A percentile compares a stretch with the other conserved stretches of the same genome.
Evolutionary conservation across 2,888 invertebrate genomes (phyloP).

Genomic region (Neoitamus cyanurus): DNA sequence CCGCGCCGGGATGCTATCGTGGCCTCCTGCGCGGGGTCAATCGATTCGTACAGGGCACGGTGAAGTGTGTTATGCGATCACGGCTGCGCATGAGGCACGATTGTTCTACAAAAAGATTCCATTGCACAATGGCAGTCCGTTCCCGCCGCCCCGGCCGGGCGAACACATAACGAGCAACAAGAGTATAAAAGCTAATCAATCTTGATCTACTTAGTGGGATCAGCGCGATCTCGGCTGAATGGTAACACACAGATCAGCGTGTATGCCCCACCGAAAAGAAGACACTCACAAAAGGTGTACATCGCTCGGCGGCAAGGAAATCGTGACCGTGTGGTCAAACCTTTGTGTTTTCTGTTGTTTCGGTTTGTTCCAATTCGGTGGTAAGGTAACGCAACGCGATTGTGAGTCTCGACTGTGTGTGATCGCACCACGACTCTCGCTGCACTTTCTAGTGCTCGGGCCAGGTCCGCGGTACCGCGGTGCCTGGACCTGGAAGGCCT

Average conservation of each 20-base stretch:
- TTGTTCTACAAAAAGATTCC: constrained; percentile 31
- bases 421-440: not conserved
- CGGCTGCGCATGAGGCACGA: constrained; percentile 45
- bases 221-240: constrained; percentile 49
- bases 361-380: constrained; percentile 45
- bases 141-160: not conserved
- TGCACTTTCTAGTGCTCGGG: constrained; percentile 2
- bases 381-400: constrained; percentile 36
- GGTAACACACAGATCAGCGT: constrained; percentile 36
- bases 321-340: constrained; percentile 53
- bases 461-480: not conserved
- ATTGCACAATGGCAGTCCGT: constrained; percentile 36
- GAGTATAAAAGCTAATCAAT: constrained; percentile 51
- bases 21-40: constrained; percentile 44
- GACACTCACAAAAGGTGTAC: constrained; percentile 51
- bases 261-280: constrained; percentile 36
- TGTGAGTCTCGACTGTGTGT: constrained; percentile 28
- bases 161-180: constrained; percentile 37
- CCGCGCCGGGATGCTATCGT: not conserved
- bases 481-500: constrained; percentile 9
- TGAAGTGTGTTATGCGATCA: constrained; percentile 40
- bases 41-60: constrained; percentile 46
- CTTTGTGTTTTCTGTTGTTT: constrained; percentile 41
- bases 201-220: constrained; percentile 53
- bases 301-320: constrained; percentile 49